Percentiles rank a stretch among this genome's conserved stretches.
Conservation (phyloP, 2,113 vertebrate species). For the Cettia cetti region DNA sequence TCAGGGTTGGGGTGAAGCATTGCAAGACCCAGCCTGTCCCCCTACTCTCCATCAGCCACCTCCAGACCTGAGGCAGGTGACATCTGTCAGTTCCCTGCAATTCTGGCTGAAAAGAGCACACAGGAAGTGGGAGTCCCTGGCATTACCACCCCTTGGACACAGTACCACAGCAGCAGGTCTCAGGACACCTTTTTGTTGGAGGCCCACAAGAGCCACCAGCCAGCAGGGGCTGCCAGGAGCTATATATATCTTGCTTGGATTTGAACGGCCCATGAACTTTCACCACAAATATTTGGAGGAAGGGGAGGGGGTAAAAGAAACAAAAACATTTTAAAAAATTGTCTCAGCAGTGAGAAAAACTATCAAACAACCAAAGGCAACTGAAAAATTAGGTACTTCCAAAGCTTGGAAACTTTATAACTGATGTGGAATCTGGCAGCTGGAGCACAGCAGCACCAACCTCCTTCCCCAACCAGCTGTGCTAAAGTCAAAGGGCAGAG, state of each 20-base stretch:
- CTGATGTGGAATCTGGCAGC: rapidly evolving
- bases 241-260: not conserved
- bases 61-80: not conserved
- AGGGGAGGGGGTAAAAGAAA: not conserved
- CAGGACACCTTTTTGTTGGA: not conserved
- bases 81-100: not conserved
- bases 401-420: not conserved
- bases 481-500: not conserved
- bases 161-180: not conserved
- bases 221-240: not conserved
- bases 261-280: not conserved
- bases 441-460: not conserved
- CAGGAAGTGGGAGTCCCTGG: not conserved
- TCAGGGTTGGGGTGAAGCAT: rapidly evolving
- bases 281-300: not conserved
- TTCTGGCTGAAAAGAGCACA: not conserved
- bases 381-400: not conserved
- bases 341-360: not conserved
- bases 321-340: not conserved
- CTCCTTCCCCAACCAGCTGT: not conserved
- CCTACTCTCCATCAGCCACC: not conserved
- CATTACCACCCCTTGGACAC: not conserved
- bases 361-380: not conserved
- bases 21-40: rapidly evolving
- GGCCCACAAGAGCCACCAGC: not conserved